A percentile compares a stretch with the other conserved stretches of the same genome.
phyloP scores from a whole-genome alignment of 2,888 invertebrate genomes.

The Caenorhabditis sulstoni region DNA sequence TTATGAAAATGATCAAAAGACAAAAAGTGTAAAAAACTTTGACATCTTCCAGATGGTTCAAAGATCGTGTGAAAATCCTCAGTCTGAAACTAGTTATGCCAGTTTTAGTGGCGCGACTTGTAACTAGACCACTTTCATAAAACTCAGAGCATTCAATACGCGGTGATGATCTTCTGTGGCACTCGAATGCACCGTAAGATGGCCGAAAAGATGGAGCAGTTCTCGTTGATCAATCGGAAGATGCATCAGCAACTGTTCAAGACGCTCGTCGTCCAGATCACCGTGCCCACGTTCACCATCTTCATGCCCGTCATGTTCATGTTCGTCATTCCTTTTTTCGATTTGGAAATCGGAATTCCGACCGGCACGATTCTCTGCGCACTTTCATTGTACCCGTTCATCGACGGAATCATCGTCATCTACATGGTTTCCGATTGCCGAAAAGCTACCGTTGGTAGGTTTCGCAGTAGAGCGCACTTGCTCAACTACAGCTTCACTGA shows the following conservation, averaged over 20 bases:
- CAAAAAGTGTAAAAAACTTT: no score
- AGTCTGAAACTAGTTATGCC: no score
- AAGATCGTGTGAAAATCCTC: no score
- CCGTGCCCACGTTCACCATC: constrained; percentile 41
- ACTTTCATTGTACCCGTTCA: constrained; percentile 45
- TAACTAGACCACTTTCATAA: no score
- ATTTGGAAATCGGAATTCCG: constrained; percentile 33
- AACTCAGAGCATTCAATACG: constrained; percentile 49
- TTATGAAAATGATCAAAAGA: no score
- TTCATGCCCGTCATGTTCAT: constrained; percentile 44
- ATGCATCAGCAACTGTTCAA: constrained; percentile 52
- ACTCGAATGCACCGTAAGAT: constrained; percentile 52
- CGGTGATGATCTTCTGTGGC: constrained; percentile 51
- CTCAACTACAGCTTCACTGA: no score
- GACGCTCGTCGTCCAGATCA: constrained; percentile 51
- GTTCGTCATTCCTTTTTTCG: constrained; percentile 50
- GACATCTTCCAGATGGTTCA: no score
- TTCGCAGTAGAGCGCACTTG: no score
- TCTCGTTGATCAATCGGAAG: constrained; percentile 45
- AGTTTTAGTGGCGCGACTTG: no score
- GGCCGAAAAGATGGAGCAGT: constrained; percentile 50
- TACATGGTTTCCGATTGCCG: constrained; percentile 53
- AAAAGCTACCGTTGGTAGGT: constrained; percentile 31
- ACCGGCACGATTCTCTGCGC: constrained; percentile 41
- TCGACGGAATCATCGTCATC: constrained; percentile 48